Evolutionary conservation across 2,113 vertebrate genomes (phyloP).

Genomic region (Ivindomyrus marchei): DNA sequence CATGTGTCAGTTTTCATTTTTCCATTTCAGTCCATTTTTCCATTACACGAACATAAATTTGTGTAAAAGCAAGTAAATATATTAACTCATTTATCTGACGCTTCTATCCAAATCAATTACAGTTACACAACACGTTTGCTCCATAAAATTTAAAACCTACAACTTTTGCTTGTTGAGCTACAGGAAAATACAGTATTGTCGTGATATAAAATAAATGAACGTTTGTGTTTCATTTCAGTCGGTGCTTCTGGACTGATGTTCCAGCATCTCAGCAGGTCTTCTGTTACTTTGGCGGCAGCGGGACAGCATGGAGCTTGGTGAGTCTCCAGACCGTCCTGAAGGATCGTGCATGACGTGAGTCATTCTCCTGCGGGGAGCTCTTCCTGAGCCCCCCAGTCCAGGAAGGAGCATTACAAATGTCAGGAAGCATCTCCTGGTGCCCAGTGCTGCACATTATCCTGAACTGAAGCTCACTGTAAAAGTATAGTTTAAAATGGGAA

Average conservation of each 20-base stretch:
- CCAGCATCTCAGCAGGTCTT: neutral
- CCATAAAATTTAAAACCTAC: neutral
- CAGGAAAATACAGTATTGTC: neutral
- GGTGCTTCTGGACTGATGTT: neutral
- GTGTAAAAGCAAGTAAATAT: neutral
- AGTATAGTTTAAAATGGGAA: neutral
- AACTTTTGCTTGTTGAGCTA: neutral
- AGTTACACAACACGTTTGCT: neutral
- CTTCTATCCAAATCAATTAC: neutral
- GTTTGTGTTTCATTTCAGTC: neutral
- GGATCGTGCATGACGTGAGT: neutral
- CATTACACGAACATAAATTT: neutral
- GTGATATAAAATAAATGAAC: neutral
- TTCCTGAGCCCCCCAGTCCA: neutral
- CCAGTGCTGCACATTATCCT: neutral
- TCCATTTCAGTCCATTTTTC: neutral
- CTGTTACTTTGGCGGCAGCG: neutral
- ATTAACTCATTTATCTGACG: neutral
- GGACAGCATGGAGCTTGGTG: neutral
- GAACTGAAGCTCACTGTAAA: neutral
- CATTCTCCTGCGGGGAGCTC: neutral
- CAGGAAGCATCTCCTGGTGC: neutral
- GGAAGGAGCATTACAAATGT: neutral
- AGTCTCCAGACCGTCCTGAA: neutral
- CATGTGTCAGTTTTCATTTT: neutral